These are phyloP conservation scores for Pseudopleuronectes americanus DNA, from an alignment of 2,797 vertebrate species.

Conservation along the genomic window DNA sequence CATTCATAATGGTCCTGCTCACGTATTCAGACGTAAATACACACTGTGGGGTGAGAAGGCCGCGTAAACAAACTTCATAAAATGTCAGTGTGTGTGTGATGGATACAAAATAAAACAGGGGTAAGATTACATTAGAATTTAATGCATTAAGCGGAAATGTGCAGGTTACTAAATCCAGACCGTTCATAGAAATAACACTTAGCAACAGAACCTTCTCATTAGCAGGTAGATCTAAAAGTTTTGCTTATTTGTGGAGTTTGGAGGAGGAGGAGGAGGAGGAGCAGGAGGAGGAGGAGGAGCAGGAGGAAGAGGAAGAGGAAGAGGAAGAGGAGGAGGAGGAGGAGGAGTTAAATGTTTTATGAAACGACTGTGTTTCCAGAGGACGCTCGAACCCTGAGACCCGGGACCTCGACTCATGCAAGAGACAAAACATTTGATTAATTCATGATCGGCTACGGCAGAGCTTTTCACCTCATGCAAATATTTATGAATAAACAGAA, in stretches of 20 bases:
- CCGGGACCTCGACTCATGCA: background rate
- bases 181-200: slow-evolving; percentile 83
- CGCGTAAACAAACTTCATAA: slow-evolving; percentile 59
- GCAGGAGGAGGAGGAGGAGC: no score
- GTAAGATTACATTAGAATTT: slow-evolving; percentile 24
- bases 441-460: slow-evolving; percentile 28
- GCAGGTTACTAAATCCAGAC: slow-evolving; percentile 83
- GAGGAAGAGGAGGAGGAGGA: no score
- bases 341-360: slow-evolving; percentile 36
- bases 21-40: slow-evolving; percentile 62
- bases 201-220: slow-evolving; percentile 60
- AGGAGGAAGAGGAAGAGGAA: no score
- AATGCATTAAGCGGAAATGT: slow-evolving; percentile 32
- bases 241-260: background rate
- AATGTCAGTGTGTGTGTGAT: slow-evolving; percentile 39
- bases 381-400: slow-evolving; percentile 31
- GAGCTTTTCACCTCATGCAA: background rate
- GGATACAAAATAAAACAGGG: background rate
- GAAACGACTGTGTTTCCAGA: slow-evolving; percentile 16
- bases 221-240: slow-evolving; percentile 18
- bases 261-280: background rate
- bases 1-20: slow-evolving; percentile 66
- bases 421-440: slow-evolving; percentile 26
- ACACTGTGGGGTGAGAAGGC: slow-evolving; percentile 25
- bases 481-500: slow-evolving; percentile 13